A percentile compares a stretch with the other conserved stretches of the same genome.
Conservation (phyloP, 2,113 vertebrate genomes). For the Indri indri region DNA sequence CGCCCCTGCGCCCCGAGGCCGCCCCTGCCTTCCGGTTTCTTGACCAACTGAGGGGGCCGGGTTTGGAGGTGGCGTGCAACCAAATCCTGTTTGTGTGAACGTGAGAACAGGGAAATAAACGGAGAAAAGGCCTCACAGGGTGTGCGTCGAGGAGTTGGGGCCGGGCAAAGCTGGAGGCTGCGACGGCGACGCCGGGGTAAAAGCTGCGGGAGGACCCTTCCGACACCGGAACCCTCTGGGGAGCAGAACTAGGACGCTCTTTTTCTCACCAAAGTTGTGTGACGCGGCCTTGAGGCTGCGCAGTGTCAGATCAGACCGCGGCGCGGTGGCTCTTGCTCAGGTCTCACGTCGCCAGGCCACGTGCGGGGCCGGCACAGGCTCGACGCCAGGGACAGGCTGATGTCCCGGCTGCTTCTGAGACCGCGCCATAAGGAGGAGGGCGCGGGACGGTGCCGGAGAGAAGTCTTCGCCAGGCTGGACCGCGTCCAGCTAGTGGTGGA, state of each 20-base stretch:
- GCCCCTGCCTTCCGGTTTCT: neutral
- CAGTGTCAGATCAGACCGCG: too few species aligned
- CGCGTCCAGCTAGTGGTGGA: fast-evolving
- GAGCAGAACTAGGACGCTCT: neutral
- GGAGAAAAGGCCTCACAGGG: neutral
- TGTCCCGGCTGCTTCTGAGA: too few species aligned
- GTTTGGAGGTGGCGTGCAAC: neutral
- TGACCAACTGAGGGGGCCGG: neutral
- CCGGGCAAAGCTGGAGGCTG: fast-evolving
- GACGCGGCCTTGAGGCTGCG: neutral
- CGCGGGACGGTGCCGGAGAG: fast-evolving
- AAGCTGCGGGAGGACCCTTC: neutral
- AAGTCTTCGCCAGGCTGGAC: neutral
- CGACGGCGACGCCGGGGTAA: fast-evolving
- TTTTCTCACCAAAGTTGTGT: neutral
- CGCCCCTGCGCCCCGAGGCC: neutral
- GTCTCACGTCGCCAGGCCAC: neutral
- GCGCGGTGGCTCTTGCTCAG: too few species aligned
- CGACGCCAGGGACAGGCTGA: neutral
- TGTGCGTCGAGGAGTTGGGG: neutral
- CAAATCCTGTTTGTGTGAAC: neutral
- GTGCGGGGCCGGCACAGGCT: neutral
- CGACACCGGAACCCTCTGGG: too few species aligned
- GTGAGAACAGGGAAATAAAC: neutral
- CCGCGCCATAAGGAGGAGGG: too few species aligned